Evolutionary conservation across 1,140 invertebrate species (phyloP), one percentile per base, ranked within the genome.

Genomic region (Neuroterus valhalla): DNA sequence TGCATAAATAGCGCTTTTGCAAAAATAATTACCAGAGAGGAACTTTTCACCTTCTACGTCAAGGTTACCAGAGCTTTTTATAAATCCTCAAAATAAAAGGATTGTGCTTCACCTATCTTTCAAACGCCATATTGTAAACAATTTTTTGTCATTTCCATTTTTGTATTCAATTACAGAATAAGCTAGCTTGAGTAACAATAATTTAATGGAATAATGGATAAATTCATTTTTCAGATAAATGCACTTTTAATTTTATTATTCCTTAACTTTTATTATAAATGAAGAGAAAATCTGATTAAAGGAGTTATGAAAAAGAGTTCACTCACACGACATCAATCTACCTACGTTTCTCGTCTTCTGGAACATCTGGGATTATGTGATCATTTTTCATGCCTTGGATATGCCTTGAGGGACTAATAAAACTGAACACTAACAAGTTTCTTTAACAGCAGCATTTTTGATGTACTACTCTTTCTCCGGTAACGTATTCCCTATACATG

Each of bases 371-470:
- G 55, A 62, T 38, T 62, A 62, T 62, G 23, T 26, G 55, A 62
- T 62, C 55, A 62, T 62, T 62, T 62, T 62, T 62, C 55, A 62
- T 62, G 55, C 55, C 55, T 62, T n/a, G 55, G 55, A 62, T 62
- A 62, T 62, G 55, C 55, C 55, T 14, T 38, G 31, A 38, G 55
- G 55, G 55, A 62, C 55, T 62, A 62, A 62, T 62, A 62, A 62
- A 62, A 62, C 55, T 62, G 55, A 31, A 62, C 55, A 62, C 55
- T 62, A 62, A 62, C 55, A 62, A 62, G 55, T 62, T 62, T 62
- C 55, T 62, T 62, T 23, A 62, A 62, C 55, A 62, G 23, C 55
- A 62, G 23, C 15, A 26, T n/a, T 26, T 15, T 26, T 15, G 21
- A 62, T 23, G 26, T 15, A 31, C 55, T 15, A 31, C 55, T 62